A percentile compares a stretch with the other conserved stretches of the same genome.
phyloP scores from a whole-genome alignment of 2,888 invertebrate genomes.

The Arge pagana region DNA sequence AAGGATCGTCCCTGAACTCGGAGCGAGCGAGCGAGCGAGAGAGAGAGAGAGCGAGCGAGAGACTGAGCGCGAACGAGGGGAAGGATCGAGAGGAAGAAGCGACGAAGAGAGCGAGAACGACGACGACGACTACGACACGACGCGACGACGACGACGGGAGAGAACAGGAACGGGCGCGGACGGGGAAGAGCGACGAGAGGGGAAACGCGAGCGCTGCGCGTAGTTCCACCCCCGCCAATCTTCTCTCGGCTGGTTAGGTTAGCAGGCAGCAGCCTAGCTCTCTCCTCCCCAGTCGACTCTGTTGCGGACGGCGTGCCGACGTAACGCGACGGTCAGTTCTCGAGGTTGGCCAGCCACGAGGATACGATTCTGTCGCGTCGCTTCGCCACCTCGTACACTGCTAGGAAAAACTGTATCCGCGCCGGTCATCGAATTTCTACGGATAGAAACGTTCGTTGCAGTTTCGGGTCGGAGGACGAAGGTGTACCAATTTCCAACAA shows the following conservation, averaged over 20 bases:
- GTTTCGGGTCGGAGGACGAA: no score
- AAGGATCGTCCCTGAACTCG: slow-evolving; percentile 50
- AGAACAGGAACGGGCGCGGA: not conserved
- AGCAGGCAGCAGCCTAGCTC: slow-evolving; percentile 12
- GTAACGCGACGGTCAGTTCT: slow-evolving; percentile 20
- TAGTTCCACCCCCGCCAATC: slow-evolving; percentile 20
- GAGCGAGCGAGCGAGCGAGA: slow-evolving; percentile 41
- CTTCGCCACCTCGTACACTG: not conserved
- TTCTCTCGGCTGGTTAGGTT: slow-evolving; percentile 13
- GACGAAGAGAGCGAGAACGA: slow-evolving; percentile 28
- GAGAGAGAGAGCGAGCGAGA: slow-evolving; percentile 36
- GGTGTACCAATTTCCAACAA: no score
- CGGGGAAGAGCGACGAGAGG: slow-evolving; percentile 3
- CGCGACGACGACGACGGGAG: slow-evolving; percentile 20
- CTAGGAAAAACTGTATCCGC: no score
- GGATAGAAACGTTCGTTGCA: no score
- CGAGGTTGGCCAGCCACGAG: slow-evolving; percentile 15
- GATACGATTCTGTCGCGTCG: slow-evolving; percentile 6
- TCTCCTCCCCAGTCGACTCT: slow-evolving; percentile 15
- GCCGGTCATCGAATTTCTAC: no score
- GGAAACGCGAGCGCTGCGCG: slow-evolving; percentile 19
- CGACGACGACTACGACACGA: slow-evolving; percentile 8
- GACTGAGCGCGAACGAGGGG: slow-evolving; percentile 24
- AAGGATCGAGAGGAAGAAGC: slow-evolving; percentile 22
- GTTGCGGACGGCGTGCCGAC: slow-evolving; percentile 19